Conservation (phyloP, 2,888 invertebrate species). For the Agrotis segetum region DNA sequence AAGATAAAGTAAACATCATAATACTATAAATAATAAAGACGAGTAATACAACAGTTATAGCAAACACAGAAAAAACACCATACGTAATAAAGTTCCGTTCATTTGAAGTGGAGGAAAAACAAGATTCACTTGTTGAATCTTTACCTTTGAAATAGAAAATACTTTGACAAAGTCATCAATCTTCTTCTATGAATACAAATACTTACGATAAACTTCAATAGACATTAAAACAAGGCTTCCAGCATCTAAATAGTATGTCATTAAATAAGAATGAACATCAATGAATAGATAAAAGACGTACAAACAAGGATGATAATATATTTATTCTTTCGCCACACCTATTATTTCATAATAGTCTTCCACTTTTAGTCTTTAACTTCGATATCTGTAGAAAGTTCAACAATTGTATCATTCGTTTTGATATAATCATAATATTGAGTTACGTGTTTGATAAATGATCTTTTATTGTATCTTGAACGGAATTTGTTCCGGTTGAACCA, state of each 20-base stretch:
- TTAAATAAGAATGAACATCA: constrained; percentile 52
- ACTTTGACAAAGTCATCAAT: constrained; percentile 31
- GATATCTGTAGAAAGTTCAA: constrained; percentile 82
- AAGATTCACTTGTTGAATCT: neutral
- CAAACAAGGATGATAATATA: constrained; percentile 69
- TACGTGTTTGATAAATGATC: constrained; percentile 32
- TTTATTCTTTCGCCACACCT: constrained; percentile 75
- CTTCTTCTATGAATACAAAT: constrained; percentile 29
- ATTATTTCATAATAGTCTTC: constrained; percentile 84
- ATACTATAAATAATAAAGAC: neutral
- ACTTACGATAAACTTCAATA: constrained; percentile 38
- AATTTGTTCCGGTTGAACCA: constrained; percentile 35
- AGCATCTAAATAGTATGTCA: constrained; percentile 43
- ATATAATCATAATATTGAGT: constrained; percentile 58
- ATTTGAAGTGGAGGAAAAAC: constrained; percentile 4
- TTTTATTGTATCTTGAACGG: constrained; percentile 36
- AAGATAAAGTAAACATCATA: neutral
- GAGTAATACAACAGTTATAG: neutral
- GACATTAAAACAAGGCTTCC: constrained; percentile 46
- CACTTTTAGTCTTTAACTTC: constrained; percentile 78
- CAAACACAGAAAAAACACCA: neutral
- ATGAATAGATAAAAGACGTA: constrained; percentile 59
- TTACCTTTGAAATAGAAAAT: neutral
- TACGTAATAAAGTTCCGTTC: neutral
- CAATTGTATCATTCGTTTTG: constrained; percentile 73